phyloP scores from a whole-genome alignment of 1,140 invertebrate species.

The Centruroides sculpturatus region DNA sequence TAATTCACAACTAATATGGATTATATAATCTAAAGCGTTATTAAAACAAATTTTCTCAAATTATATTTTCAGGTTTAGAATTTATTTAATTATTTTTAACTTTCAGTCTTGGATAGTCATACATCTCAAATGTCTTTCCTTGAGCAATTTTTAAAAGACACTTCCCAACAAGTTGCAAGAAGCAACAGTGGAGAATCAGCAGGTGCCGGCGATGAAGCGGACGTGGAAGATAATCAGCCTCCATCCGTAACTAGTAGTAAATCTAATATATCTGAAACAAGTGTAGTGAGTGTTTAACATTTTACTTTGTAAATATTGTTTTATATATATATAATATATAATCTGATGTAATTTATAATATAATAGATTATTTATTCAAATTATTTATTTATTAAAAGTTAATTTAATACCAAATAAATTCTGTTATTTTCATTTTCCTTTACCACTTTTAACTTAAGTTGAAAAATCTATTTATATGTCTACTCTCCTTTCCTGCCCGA shows the following conservation, averaged over 20 bases:
- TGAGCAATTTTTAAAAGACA: conserved; percentile 74
- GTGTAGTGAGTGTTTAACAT: conserved; percentile 42
- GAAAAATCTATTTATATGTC: too few relatives aligned
- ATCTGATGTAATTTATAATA: too few relatives aligned
- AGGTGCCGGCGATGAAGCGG: conserved; percentile 38
- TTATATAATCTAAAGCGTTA: background rate
- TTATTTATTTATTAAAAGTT: too few relatives aligned
- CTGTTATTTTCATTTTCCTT: too few relatives aligned
- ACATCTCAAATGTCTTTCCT: conserved; percentile 69
- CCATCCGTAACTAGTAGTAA: conserved; percentile 64
- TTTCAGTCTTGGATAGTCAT: background rate
- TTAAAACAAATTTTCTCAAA: background rate
- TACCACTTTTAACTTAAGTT: too few relatives aligned
- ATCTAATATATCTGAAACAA: conserved; percentile 64
- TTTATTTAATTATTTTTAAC: background rate
- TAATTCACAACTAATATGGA: too few relatives aligned
- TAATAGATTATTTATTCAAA: too few relatives aligned
- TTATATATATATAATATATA: background rate
- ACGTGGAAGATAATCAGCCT: conserved; percentile 57
- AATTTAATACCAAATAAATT: too few relatives aligned
- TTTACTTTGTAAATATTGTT: background rate
- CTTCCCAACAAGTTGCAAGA: conserved; percentile 38
- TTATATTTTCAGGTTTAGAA: background rate
- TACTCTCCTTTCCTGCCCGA: too few relatives aligned
- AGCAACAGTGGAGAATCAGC: conserved; percentile 40